Evolutionary conservation across 2,888 invertebrate species (phyloP).

Genomic region (Venustoraphidia nigricollis): DNA sequence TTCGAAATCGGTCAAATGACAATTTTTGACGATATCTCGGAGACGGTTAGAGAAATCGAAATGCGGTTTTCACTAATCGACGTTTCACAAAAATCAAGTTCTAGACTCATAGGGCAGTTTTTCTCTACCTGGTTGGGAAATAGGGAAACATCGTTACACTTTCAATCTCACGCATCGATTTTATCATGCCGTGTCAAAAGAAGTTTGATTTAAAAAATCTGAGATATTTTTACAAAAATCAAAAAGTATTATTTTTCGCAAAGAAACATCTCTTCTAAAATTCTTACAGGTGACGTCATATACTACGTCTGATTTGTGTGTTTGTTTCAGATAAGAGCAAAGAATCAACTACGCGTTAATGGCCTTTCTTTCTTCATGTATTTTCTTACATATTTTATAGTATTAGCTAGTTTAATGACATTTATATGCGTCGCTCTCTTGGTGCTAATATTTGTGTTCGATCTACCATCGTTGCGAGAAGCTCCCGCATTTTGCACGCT

Average conservation of each 20-base stretch:
- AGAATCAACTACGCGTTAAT: constrained; percentile 68
- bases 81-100: no score
- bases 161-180: no score
- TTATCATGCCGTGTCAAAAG: no score
- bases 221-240: not conserved
- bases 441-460: constrained; percentile 46
- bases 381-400: constrained; percentile 58
- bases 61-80: no score
- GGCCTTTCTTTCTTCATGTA: constrained; percentile 62
- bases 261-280: no score
- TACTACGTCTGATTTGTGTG: no score
- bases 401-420: constrained; percentile 51
- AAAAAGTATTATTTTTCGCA: not conserved
- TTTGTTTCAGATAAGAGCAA: constrained; percentile 51
- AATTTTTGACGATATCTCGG: no score
- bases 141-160: not conserved
- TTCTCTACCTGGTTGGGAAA: no score
- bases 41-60: no score
- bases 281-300: no score
- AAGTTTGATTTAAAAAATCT: not conserved
- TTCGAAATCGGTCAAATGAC: no score
- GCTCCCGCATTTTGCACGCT: constrained; percentile 53
- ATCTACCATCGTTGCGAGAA: constrained; percentile 53
- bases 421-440: constrained; percentile 50
- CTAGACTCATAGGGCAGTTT: no score